These are phyloP conservation scores for Nycticryphes semicollaris DNA, from an alignment of 2,113 vertebrate genomes.

Conservation along the genomic window DNA sequence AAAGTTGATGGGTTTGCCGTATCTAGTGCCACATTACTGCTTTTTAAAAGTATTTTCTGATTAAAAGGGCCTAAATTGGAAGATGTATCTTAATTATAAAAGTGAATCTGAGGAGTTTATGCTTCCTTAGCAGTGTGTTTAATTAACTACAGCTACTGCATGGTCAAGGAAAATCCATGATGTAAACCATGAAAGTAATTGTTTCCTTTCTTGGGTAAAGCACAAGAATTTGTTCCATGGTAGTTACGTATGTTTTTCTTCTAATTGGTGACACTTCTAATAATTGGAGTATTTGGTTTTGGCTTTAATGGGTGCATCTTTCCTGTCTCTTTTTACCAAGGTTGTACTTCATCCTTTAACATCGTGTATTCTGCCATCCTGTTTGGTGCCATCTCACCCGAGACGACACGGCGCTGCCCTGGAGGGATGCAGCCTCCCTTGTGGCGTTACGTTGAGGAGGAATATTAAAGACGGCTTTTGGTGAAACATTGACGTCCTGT, in stretches of 20 bases:
- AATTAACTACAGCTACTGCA: neutral
- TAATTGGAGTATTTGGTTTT: neutral
- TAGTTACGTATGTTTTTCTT: neutral
- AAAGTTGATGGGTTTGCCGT: neutral
- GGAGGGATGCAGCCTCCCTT: neutral
- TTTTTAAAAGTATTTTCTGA: neutral
- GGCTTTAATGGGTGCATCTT: neutral
- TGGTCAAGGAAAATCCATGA: neutral
- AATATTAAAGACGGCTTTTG: neutral
- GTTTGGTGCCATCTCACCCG: neutral
- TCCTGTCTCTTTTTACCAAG: neutral
- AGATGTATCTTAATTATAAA: neutral
- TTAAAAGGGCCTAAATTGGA: neutral
- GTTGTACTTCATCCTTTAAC: neutral
- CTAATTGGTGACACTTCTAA: neutral
- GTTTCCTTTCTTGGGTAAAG: neutral
- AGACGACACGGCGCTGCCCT: neutral
- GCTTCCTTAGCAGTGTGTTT: neutral
- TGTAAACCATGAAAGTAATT: neutral
- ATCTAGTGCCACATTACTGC: neutral
- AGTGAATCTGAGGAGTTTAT: neutral
- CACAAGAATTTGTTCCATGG: neutral
- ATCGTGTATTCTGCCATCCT: neutral
- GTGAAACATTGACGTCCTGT: rapidly evolving
- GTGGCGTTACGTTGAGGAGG: rapidly evolving